phyloP scores from a whole-genome alignment of 92 coral and sea anemone genomes.

The Scolanthus callimorphus region DNA sequence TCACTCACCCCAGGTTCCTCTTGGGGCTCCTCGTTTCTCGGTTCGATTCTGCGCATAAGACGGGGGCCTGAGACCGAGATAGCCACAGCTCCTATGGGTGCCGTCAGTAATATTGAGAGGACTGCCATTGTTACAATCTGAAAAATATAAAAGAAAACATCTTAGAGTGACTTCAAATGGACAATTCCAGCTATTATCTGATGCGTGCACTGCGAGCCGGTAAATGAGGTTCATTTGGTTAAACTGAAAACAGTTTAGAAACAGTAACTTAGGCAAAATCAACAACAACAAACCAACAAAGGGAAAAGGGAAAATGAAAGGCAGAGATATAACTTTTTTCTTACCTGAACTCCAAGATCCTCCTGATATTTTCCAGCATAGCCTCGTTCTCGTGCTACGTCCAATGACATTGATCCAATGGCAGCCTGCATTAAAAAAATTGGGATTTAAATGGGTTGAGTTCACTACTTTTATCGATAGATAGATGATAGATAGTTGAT shows the following conservation, averaged over 20 bases:
- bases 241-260: too few species aligned
- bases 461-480: too few species aligned
- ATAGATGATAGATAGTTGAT: too few species aligned
- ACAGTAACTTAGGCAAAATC: too few species aligned
- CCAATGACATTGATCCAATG: conserved; percentile 91
- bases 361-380: conserved; percentile 75
- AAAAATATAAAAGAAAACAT: background rate
- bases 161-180: too few species aligned
- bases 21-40: conserved; percentile 8
- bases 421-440: conserved; percentile 76
- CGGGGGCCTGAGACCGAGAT: conserved; percentile 78
- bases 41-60: conserved; percentile 48
- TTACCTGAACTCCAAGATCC: conserved; percentile 89
- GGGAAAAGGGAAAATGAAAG: background rate
- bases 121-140: conserved; percentile 96
- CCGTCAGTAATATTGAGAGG: conserved; percentile 86
- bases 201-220: too few species aligned
- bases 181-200: too few species aligned
- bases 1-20: background rate
- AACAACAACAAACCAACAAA: background rate
- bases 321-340: background rate
- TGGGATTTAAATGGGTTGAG: too few species aligned
- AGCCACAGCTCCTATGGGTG: conserved; percentile 90
- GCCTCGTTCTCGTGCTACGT: conserved; percentile 84
- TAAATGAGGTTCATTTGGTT: too few species aligned